Evolutionary conservation across 2,797 vertebrate genomes (phyloP).

Genomic region (Muraenolepis orangiensis): DNA sequence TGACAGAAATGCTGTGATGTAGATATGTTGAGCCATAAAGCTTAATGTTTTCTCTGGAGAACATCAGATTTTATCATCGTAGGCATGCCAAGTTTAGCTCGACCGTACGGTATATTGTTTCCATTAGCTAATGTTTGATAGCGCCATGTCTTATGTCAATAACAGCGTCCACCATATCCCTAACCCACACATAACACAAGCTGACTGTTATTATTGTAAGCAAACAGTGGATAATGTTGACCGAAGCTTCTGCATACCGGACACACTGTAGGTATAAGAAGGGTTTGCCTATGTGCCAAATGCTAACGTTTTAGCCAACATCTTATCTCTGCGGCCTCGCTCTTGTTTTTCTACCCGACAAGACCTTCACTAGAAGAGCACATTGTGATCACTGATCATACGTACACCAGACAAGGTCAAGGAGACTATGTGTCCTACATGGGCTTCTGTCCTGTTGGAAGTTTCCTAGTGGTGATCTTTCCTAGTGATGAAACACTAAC

Average conservation of each 20-base stretch:
- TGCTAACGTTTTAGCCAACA: not conserved
- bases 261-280: slow-evolving; percentile 16
- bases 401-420: not conserved
- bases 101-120: slow-evolving; percentile 17
- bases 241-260: slow-evolving; percentile 19
- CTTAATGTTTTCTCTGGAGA: not conserved
- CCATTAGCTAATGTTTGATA: not conserved
- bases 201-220: not conserved
- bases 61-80: not conserved
- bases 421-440: not conserved
- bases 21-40: not conserved
- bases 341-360: slow-evolving; percentile 2
- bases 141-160: not conserved
- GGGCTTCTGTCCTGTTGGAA: not conserved
- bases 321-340: not conserved
- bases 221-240: not conserved
- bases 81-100: not conserved
- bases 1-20: not conserved
- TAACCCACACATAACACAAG: not conserved
- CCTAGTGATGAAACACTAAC: not conserved
- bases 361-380: not conserved
- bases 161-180: not conserved
- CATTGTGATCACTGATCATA: not conserved
- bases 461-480: not conserved
- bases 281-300: slow-evolving; percentile 10